phyloP scores from a whole-genome alignment of 2,888 invertebrate species.

The Andrena dorsata region DNA sequence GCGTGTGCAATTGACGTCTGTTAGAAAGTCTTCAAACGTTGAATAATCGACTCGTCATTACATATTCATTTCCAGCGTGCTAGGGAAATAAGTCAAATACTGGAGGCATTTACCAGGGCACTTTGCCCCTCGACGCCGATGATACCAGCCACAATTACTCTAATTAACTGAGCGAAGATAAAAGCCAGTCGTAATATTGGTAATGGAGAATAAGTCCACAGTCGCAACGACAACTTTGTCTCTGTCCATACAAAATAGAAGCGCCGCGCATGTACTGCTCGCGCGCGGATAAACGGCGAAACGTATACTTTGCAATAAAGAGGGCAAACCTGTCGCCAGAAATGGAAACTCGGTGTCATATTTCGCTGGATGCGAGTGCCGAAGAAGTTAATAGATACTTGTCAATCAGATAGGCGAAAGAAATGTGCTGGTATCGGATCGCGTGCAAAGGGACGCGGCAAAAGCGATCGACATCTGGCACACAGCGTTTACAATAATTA shows the following conservation, averaged over 20 bases:
- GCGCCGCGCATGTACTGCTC: background rate
- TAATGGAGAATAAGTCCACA: constrained; percentile 18
- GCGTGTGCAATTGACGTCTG: constrained; percentile 4
- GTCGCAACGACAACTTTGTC: background rate
- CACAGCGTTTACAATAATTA: constrained; percentile 71
- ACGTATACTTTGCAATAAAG: background rate
- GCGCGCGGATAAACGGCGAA: background rate
- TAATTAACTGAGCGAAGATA: constrained; percentile 39
- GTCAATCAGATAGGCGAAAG: constrained; percentile 2
- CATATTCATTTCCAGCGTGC: constrained; percentile 14
- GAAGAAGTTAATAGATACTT: background rate
- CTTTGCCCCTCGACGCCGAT: constrained; percentile 1
- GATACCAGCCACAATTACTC: constrained; percentile 36
- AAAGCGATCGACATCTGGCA: constrained; percentile 49
- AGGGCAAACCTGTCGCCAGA: background rate
- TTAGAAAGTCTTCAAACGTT: background rate
- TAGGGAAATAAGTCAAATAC: constrained; percentile 21
- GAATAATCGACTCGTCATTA: constrained; percentile 33
- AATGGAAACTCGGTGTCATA: background rate
- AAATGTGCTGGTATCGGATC: constrained; percentile 52
- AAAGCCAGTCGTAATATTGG: constrained; percentile 14
- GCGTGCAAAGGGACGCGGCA: constrained; percentile 65
- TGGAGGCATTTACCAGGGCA: constrained; percentile 18
- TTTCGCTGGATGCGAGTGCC: background rate
- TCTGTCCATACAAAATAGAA: background rate